These are phyloP conservation scores for Macaca nemestrina DNA, from an alignment of 2,113 vertebrate species.

Conservation along the genomic window DNA sequence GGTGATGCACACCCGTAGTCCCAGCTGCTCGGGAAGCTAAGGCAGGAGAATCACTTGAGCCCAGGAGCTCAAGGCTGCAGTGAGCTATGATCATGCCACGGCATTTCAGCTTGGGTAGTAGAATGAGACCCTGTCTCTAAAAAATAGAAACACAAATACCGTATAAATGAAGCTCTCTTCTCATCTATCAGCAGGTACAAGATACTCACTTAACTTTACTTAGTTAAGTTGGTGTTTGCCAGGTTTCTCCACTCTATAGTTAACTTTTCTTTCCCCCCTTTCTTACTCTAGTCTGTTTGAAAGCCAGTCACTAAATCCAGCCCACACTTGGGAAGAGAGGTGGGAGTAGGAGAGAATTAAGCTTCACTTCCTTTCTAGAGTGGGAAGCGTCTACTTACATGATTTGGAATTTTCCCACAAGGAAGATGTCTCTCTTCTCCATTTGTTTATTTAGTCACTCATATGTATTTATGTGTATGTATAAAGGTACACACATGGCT, in stretches of 20 bases:
- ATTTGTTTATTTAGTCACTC: neutral
- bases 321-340: neutral
- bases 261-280: neutral
- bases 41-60: too few species aligned
- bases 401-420: neutral
- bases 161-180: neutral
- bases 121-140: too few species aligned
- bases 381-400: neutral
- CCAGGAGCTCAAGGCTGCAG: too few species aligned
- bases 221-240: neutral
- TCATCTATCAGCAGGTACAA: neutral
- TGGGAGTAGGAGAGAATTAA: neutral
- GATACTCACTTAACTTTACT: neutral
- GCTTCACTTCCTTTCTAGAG: neutral
- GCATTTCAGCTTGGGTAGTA: too few species aligned
- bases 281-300: neutral
- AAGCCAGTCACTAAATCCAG: neutral
- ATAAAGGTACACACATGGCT: neutral
- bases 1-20: too few species aligned
- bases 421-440: neutral
- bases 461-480: neutral
- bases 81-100: too few species aligned
- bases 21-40: too few species aligned
- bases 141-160: neutral
- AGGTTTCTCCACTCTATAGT: neutral